Conservation (phyloP, 2,113 vertebrate genomes). For the Lagopus leucura region DNA sequence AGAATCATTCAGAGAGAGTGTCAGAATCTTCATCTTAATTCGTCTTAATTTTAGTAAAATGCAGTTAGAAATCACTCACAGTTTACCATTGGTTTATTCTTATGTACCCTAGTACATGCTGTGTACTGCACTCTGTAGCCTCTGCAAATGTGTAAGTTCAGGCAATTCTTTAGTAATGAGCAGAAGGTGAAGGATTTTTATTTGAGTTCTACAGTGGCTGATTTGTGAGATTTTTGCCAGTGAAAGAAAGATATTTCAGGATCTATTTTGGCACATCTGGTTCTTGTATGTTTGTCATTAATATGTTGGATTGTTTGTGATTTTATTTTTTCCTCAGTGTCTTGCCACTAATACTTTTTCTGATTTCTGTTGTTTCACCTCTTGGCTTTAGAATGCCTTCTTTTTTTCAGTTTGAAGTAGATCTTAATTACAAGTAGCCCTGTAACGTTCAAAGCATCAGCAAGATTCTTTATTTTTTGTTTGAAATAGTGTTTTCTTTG, state of each 20-base stretch:
- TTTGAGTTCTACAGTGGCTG: background rate
- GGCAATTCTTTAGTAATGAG: background rate
- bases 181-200: background rate
- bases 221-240: background rate
- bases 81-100: background rate
- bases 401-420: background rate
- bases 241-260: background rate
- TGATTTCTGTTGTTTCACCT: background rate
- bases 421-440: background rate
- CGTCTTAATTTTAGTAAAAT: background rate
- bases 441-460: background rate
- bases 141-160: background rate
- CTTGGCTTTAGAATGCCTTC: background rate
- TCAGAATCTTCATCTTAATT: background rate
- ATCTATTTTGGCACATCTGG: background rate
- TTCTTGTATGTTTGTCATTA: background rate
- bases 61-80: background rate
- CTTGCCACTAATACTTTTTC: background rate
- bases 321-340: background rate
- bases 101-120: background rate
- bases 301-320: rapidly evolving
- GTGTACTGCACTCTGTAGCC: background rate
- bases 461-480: background rate
- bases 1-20: background rate
- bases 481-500: background rate